phyloP scores from a whole-genome alignment of 2,797 vertebrate genomes.

The Uromys caudimaculatus region DNA sequence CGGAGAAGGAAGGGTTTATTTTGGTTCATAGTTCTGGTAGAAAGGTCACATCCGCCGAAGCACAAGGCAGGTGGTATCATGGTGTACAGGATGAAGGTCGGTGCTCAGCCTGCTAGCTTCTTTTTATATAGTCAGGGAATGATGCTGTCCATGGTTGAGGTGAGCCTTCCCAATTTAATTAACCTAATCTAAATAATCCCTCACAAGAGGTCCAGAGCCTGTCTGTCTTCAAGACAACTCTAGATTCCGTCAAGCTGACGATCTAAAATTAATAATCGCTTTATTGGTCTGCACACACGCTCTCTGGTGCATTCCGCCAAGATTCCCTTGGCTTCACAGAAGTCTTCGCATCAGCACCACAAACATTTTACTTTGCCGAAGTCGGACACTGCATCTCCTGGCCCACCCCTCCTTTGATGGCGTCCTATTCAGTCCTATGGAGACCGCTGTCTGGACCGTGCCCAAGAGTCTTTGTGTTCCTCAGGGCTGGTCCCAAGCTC shows the following conservation, averaged over 20 bases:
- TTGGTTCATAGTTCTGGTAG: not conserved
- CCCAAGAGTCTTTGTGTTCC: not conserved
- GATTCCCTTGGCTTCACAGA: not conserved
- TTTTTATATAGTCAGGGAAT: not conserved
- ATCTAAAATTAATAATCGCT: not conserved
- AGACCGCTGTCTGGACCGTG: not conserved
- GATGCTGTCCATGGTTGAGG: not conserved
- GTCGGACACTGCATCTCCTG: not conserved
- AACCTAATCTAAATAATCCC: not conserved
- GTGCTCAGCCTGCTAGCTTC: not conserved
- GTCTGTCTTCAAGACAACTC: not conserved
- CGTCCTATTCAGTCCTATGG: not conserved
- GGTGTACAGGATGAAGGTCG: not conserved
- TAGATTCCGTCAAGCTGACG: not conserved
- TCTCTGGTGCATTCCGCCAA: not conserved
- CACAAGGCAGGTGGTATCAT: not conserved
- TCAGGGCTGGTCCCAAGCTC: not conserved
- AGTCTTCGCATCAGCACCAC: not conserved
- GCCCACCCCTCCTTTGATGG: too few relatives aligned
- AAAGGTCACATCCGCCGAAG: not conserved
- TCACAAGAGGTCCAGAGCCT: not conserved
- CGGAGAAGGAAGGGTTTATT: not conserved
- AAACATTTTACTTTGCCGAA: not conserved
- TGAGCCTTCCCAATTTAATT: not conserved
- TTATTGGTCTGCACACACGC: not conserved